These are phyloP conservation scores for Ceratothoa steindachneri DNA, from an alignment of 2,888 invertebrate species.

Conservation along the genomic window DNA sequence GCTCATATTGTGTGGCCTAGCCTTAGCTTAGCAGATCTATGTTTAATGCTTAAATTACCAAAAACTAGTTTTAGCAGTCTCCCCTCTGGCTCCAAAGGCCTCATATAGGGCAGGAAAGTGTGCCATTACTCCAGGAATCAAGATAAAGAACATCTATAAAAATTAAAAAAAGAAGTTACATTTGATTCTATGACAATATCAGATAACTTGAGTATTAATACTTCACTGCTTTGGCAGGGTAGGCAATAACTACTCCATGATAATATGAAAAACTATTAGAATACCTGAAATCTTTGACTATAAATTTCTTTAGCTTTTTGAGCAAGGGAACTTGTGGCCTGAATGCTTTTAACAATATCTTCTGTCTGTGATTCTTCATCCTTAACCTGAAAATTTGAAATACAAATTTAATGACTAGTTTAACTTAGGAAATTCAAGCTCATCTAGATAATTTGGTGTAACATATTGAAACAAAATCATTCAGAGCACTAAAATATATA, in stretches of 20 bases:
- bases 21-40: no score
- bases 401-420: neutral
- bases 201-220: neutral
- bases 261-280: constrained; percentile 38
- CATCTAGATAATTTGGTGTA: neutral
- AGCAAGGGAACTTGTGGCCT: constrained; percentile 78
- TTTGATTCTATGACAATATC: neutral
- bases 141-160: no score
- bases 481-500: no score
- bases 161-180: neutral
- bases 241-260: neutral
- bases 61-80: no score
- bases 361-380: constrained; percentile 89
- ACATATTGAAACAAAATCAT: neutral
- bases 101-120: no score
- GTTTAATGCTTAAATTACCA: no score
- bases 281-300: constrained; percentile 66
- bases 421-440: neutral
- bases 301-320: constrained; percentile 91
- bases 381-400: constrained; percentile 64
- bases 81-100: no score
- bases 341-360: constrained; percentile 80
- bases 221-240: neutral
- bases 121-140: no score
- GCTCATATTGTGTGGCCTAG: no score